Conservation (phyloP, 2,888 invertebrate genomes). For the Erpobdella octoculata region DNA sequence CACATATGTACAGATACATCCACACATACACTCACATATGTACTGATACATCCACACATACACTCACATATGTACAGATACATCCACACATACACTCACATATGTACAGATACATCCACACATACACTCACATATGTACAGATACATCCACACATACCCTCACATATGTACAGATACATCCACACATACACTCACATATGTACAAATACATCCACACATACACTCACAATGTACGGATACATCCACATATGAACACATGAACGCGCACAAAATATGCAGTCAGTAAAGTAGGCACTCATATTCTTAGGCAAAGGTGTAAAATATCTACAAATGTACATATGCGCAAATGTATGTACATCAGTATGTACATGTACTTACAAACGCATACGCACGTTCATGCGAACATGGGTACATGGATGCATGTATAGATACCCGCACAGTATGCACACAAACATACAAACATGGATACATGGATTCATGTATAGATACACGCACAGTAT, state of each 20-base stretch:
- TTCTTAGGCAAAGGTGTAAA: too few relatives aligned
- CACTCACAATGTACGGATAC: too few relatives aligned
- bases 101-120: too few relatives aligned
- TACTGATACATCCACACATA: not conserved
- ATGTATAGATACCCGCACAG: slow-evolving; percentile 26
- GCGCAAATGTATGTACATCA: not conserved
- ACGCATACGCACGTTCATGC: not conserved
- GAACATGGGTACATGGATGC: slow-evolving; percentile 17
- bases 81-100: slow-evolving; percentile 21
- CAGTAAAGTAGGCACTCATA: too few relatives aligned
- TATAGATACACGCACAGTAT: too few relatives aligned
- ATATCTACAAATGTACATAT: slow-evolving; percentile 23
- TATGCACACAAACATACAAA: slow-evolving; percentile 25
- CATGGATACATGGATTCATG: not conserved
- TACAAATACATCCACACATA: too few relatives aligned
- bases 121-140: too few relatives aligned
- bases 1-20: not conserved
- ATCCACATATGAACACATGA: too few relatives aligned
- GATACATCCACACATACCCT: too few relatives aligned
- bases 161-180: too few relatives aligned
- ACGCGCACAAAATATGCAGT: too few relatives aligned
- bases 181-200: too few relatives aligned
- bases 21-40: not conserved
- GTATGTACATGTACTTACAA: not conserved
- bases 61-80: not conserved